Percentiles rank a stretch among this genome's conserved stretches.
These are phyloP conservation scores for Apeltes quadracus DNA, from an alignment of 2,113 vertebrate genomes.

Conservation along the genomic window DNA sequence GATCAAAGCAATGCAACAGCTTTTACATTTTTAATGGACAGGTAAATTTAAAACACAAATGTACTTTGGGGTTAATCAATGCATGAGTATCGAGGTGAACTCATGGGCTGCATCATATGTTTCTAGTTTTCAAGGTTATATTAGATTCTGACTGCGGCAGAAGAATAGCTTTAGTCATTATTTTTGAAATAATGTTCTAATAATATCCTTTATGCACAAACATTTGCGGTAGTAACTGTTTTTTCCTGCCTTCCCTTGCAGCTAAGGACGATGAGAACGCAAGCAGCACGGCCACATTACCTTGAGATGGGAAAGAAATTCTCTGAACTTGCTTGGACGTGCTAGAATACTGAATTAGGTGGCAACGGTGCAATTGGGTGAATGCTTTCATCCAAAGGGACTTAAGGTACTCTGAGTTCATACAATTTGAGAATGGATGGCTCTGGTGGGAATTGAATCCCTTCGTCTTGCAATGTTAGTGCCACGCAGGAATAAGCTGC, in stretches of 20 bases:
- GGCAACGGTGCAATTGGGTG: constrained; percentile 17
- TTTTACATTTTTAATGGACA: constrained; percentile 79
- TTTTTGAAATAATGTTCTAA: constrained; percentile 13
- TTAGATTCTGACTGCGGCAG: background rate
- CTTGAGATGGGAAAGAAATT: constrained; percentile 1
- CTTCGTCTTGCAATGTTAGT: constrained; percentile 10
- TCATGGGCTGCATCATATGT: background rate
- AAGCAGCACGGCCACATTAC: constrained; percentile 15
- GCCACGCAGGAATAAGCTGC: constrained; percentile 27
- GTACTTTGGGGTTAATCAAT: constrained; percentile 34
- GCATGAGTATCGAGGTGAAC: constrained; percentile 7
- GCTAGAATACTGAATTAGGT: constrained; percentile 26
- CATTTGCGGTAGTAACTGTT: background rate
- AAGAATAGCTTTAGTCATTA: constrained; percentile 4
- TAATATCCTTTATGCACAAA: background rate
- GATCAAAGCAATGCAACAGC: constrained; percentile 80
- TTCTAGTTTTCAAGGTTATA: background rate
- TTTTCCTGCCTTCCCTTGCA: background rate
- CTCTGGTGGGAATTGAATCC: constrained; percentile 20
- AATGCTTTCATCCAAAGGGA: constrained; percentile 36
- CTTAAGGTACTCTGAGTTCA: constrained; percentile 26
- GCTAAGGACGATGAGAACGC: constrained; percentile 20
- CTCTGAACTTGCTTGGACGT: background rate
- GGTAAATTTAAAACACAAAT: constrained; percentile 60
- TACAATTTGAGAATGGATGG: constrained; percentile 27